phyloP scores from a whole-genome alignment of 2,797 vertebrate species.

The Aulostomus chinensis region DNA sequence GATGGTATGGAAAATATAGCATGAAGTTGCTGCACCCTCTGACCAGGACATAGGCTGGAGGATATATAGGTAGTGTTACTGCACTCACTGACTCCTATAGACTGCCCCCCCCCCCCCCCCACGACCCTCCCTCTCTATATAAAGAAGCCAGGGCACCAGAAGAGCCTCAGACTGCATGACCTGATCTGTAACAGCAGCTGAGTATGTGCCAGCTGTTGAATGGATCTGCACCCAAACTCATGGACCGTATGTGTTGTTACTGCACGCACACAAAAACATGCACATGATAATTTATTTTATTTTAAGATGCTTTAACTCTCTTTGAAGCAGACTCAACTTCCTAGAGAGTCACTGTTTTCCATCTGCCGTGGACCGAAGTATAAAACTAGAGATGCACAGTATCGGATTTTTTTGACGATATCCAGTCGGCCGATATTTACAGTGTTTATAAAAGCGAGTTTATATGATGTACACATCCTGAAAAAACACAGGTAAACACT shows the following conservation, averaged over 20 bases:
- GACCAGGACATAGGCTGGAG: slow-evolving; percentile 54
- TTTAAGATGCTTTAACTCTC: too few species aligned
- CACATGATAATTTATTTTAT: too few species aligned
- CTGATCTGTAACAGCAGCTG: slow-evolving; percentile 22
- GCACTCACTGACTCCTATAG: slow-evolving; percentile 54
- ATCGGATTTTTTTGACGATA: too few species aligned
- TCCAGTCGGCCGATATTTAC: too few species aligned
- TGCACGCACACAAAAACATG: neutral
- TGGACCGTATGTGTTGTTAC: too few species aligned
- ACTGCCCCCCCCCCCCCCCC: neutral
- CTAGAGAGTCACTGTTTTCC: too few species aligned
- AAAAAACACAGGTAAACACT: too few species aligned
- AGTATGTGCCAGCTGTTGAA: slow-evolving; percentile 8
- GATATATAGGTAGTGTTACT: slow-evolving; percentile 52
- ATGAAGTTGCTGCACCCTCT: slow-evolving; percentile 42
- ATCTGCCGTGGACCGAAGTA: too few species aligned
- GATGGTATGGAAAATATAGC: slow-evolving; percentile 66
- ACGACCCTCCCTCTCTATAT: neutral
- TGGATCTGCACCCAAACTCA: neutral
- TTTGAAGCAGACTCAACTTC: too few species aligned
- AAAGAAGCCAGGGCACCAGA: slow-evolving; percentile 35
- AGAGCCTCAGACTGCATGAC: slow-evolving; percentile 32
- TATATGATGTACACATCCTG: too few species aligned
- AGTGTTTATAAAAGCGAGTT: too few species aligned
- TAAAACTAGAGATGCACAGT: too few species aligned